A percentile compares a stretch with the other conserved stretches of the same genome.
Evolutionary conservation across 2,888 invertebrate genomes (phyloP).

Genomic region (Notodonta ziczac): DNA sequence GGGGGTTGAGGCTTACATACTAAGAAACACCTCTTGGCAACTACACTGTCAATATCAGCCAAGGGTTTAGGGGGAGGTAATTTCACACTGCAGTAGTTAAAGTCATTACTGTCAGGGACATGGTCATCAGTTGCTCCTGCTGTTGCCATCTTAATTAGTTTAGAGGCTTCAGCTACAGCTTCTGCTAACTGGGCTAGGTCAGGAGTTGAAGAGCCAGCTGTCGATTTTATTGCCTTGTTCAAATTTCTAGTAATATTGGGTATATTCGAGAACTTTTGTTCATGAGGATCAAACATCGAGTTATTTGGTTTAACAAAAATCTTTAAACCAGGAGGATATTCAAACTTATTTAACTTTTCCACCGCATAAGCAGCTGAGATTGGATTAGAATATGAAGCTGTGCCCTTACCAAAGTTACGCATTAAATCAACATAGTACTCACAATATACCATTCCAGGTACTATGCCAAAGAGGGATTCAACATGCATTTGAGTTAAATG

Average conservation of each 20-base stretch:
- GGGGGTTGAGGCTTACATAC: constrained; percentile 88
- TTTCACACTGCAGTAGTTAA: constrained; percentile 86
- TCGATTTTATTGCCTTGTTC: constrained; percentile 57
- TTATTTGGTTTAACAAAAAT: constrained; percentile 89
- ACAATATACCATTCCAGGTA: constrained; percentile 85
- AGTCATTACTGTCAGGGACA: constrained; percentile 54
- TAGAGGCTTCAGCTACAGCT: constrained; percentile 91
- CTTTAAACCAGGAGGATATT: constrained; percentile 94
- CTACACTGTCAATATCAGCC: constrained; percentile 87
- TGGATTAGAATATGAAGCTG: constrained; percentile 66
- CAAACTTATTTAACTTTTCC: constrained; percentile 95
- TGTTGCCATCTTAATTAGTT: constrained; percentile 88
- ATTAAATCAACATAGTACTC: constrained; percentile 75
- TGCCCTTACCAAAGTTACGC: constrained; percentile 75
- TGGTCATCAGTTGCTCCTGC: constrained; percentile 52
- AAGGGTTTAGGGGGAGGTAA: constrained; percentile 90
- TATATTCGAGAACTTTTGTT: constrained; percentile 50
- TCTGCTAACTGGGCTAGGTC: constrained; percentile 88
- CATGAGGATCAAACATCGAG: constrained; percentile 52
- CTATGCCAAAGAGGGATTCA: constrained; percentile 93
- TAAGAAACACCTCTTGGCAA: constrained; percentile 88
- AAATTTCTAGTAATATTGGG: constrained; percentile 59
- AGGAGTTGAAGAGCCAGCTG: constrained; percentile 53
- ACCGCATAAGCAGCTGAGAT: constrained; percentile 86
- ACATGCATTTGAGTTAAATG: constrained; percentile 89